Base-by-base conservation (phyloP, 2,797 vertebrate genomes). In the Cyprinodon diabolis region DNA sequence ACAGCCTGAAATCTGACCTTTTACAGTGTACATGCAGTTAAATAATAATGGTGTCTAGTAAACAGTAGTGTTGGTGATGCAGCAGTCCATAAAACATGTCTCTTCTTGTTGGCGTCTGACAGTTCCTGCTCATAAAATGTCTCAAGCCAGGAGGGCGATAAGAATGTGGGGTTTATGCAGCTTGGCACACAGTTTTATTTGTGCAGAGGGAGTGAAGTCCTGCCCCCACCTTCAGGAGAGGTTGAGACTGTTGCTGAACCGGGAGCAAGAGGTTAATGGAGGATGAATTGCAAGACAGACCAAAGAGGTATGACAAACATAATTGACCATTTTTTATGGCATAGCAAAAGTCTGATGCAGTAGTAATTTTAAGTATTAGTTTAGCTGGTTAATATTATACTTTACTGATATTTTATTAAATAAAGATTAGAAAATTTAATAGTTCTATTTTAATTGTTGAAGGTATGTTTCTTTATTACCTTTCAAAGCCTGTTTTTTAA, bases 141-240 rank as follows among this genome's bases (percentile, higher is more conserved):
- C 81, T 89, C 85, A 86, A 91, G 87, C 90, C 85, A 87, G 84
- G 84, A 78, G 75, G 73, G 76, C 67, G 85, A 91, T 91, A 88
- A 93, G 88, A 79, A 88, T 87, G 89, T 84, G 81, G 88, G 72
- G 78, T 94, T 92, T 93, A 92, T 90, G 86, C 66, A 48, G 85
- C 88, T 86, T 89, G 90, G 86, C 90, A 80, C 75, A 66, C 69
- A 17, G 23, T 92, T 91, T 93, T 93, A 92, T 92, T 91, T 89
- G 83, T 89, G 81, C 69, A 68, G 80, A 86, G 84, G 82, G 35
- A 75, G 82, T 84, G 84, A 78, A 82, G 81, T 76, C 73, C 54
- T 12, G 37, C 76, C 23, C 52, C 48, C 45, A 13, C 78, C 49
- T 65, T 47, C 68, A 43, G 52, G 68, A 78, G 74, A 65, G 43